A percentile compares a stretch with the other conserved stretches of the same genome.
Conservation (phyloP, 1,140 invertebrate species). For the Drosophila murphyi region DNA sequence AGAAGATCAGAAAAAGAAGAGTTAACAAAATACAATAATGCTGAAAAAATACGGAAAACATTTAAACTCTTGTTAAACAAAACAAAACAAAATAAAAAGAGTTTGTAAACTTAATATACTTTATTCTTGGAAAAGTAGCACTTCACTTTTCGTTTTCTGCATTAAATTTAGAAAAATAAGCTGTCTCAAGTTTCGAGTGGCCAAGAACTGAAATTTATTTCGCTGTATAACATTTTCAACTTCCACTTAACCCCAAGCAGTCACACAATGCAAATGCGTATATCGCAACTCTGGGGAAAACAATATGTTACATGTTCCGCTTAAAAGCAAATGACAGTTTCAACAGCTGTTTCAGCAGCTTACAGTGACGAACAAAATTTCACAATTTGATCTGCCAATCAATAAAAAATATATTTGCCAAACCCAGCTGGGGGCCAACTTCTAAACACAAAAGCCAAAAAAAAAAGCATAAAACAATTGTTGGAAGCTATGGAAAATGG, state of each 20-base stretch:
- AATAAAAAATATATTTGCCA: conserved; percentile 32
- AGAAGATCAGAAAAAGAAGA: background rate
- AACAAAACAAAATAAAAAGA: too few relatives aligned
- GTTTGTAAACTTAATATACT: too few relatives aligned
- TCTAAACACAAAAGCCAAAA: conserved; percentile 15
- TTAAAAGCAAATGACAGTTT: conserved; percentile 15
- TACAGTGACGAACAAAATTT: background rate
- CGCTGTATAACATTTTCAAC: background rate
- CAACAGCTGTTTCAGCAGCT: background rate
- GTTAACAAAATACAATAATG: background rate
- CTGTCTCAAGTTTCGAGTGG: background rate
- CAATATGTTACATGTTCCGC: conserved; percentile 3
- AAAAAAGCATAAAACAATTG: background rate
- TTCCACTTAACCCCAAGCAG: background rate
- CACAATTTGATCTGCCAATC: conserved; percentile 8
- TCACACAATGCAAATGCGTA: background rate
- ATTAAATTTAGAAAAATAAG: background rate
- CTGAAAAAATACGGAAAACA: background rate
- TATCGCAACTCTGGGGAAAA: conserved; percentile 1
- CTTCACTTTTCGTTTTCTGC: background rate
- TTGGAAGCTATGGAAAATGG: conserved; percentile 5
- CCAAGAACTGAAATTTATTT: background rate
- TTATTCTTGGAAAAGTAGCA: background rate
- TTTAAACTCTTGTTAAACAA: background rate
- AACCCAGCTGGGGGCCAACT: background rate